Conservation (phyloP, 2,113 vertebrate species). For the Gasterosteus aculeatus region DNA sequence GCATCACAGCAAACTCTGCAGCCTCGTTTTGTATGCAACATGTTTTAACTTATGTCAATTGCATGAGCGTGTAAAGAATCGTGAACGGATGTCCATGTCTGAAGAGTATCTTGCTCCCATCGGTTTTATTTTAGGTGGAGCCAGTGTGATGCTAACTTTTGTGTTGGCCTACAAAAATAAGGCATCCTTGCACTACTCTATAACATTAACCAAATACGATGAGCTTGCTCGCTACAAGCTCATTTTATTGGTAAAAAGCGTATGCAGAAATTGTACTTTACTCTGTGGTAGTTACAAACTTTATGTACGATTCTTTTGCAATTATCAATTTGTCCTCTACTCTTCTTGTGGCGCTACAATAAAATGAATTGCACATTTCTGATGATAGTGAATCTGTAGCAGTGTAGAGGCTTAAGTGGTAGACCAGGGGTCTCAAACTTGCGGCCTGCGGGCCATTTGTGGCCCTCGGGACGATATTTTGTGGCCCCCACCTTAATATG, state of each 20-base stretch:
- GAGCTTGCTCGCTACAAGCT: not conserved
- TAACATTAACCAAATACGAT: not conserved
- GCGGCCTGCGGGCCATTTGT: too few species aligned
- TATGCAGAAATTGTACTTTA: too few species aligned
- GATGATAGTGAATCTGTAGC: slow-evolving; percentile 1
- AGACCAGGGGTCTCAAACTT: not conserved
- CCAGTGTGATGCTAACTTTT: too few species aligned
- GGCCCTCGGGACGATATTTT: too few species aligned
- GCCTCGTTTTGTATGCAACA: not conserved
- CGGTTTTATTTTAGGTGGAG: too few species aligned
- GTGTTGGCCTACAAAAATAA: too few species aligned
- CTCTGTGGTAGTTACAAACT: not conserved
- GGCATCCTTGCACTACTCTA: too few species aligned
- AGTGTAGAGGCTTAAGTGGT: not conserved
- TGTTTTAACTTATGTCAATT: not conserved
- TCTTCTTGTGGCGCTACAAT: not conserved
- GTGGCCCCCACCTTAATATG: too few species aligned
- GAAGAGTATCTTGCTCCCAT: not conserved
- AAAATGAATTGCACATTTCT: not conserved
- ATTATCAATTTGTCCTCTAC: not conserved
- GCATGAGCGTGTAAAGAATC: not conserved
- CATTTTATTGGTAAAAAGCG: not conserved
- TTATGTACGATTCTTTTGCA: too few species aligned
- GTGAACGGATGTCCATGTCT: not conserved
- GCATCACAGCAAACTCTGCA: not conserved